Base-by-base conservation (phyloP, 2,888 invertebrate genomes). In the Synergus itoensis region DNA sequence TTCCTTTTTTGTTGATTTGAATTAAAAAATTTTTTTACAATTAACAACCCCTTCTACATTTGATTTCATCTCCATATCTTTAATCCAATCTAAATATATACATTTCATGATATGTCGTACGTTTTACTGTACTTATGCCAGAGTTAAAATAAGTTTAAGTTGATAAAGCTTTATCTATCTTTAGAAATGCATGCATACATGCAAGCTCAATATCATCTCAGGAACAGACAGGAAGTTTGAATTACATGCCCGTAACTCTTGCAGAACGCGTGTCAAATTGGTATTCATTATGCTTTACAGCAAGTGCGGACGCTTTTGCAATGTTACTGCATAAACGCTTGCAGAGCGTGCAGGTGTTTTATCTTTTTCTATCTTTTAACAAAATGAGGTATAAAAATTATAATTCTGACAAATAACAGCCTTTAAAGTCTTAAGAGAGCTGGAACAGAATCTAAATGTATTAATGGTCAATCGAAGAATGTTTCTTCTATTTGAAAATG, bases 281-380 rank as follows among this genome's bases (percentile, higher is more conserved):
- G 62, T 73, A 79, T 77, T 77, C 80, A 84, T 85, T 84, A 84
- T 77, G 73, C 80, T 85, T 84, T 86, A 85, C 76, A 80, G 79
- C 48, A 53, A 53, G 80, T 60, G 78, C 77, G 79, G 77, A 84
- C 28, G 73, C 53, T 79, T 77, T 21, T 67, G 62, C 64, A 57
- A 67, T 45, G 65, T 77, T 79, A 75, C 79, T 41, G 65, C 21
- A 60, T 77, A 65, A 81, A 75, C 40, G 69, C 18, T 18, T 65
- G 9, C 4, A 65, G 3, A 41, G 18, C 18, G 9, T 41, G 40
- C 16, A 65, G 14, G 64, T 9, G 36, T 40, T 1, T 9, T 40
- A 14, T n/a, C 5, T 36, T 64, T 40, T 64, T 40, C 14, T 40
- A 40, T 4, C 9, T 57, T 57, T 11, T n/a, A 57, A n/a, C 9